phyloP scores from a whole-genome alignment of 2,797 vertebrate genomes.

The Acanthurus tractus region DNA sequence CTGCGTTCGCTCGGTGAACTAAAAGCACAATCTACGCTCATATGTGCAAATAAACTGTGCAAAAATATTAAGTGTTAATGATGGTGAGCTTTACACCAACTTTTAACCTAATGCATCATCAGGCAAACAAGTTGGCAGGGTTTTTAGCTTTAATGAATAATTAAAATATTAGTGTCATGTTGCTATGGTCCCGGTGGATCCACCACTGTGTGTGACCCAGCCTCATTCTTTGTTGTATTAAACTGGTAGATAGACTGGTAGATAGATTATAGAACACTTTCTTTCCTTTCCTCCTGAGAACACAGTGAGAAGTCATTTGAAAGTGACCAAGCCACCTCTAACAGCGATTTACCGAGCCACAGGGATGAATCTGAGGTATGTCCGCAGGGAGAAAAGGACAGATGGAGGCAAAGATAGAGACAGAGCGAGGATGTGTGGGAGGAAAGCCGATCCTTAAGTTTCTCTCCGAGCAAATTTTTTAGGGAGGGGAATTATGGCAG shows the following conservation, averaged over 20 bases:
- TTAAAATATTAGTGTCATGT: too few relatives aligned
- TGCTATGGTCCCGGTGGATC: neutral
- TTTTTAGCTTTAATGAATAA: neutral
- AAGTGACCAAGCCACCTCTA: constrained; percentile 54
- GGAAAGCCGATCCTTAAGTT: constrained; percentile 44
- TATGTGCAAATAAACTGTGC: neutral
- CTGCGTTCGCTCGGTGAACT: neutral
- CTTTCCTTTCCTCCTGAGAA: constrained; percentile 18
- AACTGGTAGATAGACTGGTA: neutral
- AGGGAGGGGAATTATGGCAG: constrained; percentile 14
- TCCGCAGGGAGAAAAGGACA: constrained; percentile 56
- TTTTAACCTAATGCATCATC: neutral
- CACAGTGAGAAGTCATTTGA: constrained; percentile 62
- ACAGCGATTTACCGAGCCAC: constrained; percentile 60
- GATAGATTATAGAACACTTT: constrained; percentile 5
- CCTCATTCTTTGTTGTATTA: neutral
- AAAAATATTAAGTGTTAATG: too few relatives aligned
- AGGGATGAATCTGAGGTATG: constrained; percentile 49
- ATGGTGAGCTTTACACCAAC: too few relatives aligned
- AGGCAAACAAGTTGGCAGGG: neutral
- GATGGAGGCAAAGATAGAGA: constrained; percentile 41
- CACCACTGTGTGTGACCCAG: neutral
- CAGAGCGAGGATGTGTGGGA: constrained; percentile 36
- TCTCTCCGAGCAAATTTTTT: constrained; percentile 38
- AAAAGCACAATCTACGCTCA: neutral